phyloP scores from a whole-genome alignment of 1,140 invertebrate genomes.

The Bombus haemorrhoidalis region DNA sequence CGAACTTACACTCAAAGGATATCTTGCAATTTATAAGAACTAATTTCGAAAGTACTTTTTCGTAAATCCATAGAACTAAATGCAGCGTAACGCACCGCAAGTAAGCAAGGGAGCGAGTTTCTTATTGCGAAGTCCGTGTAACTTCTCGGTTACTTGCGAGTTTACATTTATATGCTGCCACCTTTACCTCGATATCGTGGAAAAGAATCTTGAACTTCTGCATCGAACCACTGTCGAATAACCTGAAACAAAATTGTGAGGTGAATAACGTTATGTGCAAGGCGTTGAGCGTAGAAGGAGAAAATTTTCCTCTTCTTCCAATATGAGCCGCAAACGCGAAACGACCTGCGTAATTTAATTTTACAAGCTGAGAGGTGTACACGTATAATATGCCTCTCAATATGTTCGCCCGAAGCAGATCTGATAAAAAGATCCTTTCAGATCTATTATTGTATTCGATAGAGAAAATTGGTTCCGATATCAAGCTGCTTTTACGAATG shows the following conservation, averaged over 20 bases:
- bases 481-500: not conserved
- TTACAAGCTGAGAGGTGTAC: conserved; percentile 43
- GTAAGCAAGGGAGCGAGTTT: not conserved
- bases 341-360: conserved; percentile 44
- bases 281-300: not conserved
- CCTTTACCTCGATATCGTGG: not conserved
- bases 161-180: conserved; percentile 26
- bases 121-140: not conserved
- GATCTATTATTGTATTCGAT: conserved; percentile 33
- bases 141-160: conserved; percentile 9
- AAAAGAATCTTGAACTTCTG: conserved; percentile 21
- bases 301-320: conserved; percentile 27
- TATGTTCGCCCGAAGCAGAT: conserved; percentile 23
- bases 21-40: too few relatives aligned
- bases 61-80: conserved; percentile 36
- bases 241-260: conserved; percentile 34
- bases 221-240: conserved; percentile 33
- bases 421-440: conserved; percentile 30
- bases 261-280: conserved; percentile 24
- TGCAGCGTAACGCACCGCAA: not conserved
- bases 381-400: conserved; percentile 35
- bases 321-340: conserved; percentile 23
- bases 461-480: conserved; percentile 21
- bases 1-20: too few relatives aligned
- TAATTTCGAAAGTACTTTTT: not conserved